Base-by-base conservation (phyloP, 2,888 invertebrate genomes). In the Chouioia cunea region DNA sequence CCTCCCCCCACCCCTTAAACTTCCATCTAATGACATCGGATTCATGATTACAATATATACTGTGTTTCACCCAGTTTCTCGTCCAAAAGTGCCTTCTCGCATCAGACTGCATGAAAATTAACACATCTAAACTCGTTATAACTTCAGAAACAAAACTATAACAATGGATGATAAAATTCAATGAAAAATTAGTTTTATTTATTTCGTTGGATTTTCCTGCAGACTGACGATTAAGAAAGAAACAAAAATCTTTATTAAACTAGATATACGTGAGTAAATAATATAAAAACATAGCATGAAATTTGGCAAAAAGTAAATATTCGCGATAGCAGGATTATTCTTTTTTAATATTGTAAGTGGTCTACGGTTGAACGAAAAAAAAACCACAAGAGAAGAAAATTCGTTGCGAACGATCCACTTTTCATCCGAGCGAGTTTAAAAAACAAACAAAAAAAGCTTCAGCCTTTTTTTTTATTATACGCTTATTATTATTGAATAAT, bases 281-380 rank as follows among this genome's bases (percentile, higher is more conserved):
- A 57, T 65, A 64, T 60, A 44, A 69, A 72, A 74, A 74, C 71
- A 78, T 77, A 76, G 80, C 80, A 79, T 82, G 80, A 77, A 78
- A 77, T 76, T 78, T 76, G 74, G 78, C 66, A 47, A 71, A 77
- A 77, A 73, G 76, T 74, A 76, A 76, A 77, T 36, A 36, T 6
- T 36, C 75, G 74, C 79, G 75, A 73, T 74, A 77, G 79, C 79
- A 80, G 78, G 77, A 79, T 70, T 76, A 65, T 73, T 71, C 75
- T 73, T 67, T 62, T 70, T 74, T 18, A 47, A 65, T 36, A 58
- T 48, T 67, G 60, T 71, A 62, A 71, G 63, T 64, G n/a, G 46
- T 43, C 52, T 36, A 12, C 12, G n/a, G n/a, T n/a, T n/a, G n/a
- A n/a, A n/a, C n/a, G n/a, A n/a, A n/a, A n/a, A n/a, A n/a, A n/a